Evolutionary conservation across 2,888 invertebrate genomes (phyloP).

Genomic region (Drosophila anceps): DNA sequence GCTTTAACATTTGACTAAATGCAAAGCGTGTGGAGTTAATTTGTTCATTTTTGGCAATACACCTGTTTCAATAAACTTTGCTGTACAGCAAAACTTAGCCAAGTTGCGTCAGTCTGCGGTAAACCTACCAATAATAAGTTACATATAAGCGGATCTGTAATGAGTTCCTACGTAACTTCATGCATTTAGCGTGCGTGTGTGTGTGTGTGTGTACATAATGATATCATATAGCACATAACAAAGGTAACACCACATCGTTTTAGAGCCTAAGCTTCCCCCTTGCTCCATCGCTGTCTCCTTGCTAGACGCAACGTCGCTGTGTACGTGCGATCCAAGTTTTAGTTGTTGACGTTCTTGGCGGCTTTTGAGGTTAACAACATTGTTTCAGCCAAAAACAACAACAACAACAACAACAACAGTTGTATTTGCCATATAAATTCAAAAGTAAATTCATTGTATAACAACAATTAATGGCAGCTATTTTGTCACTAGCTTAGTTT

Average conservation of each 20-base stretch:
- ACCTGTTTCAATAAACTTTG: conserved; percentile 41
- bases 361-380: conserved; percentile 83
- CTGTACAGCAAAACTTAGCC: background rate
- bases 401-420: conserved; percentile 49
- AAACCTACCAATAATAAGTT: conserved; percentile 12
- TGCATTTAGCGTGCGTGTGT: conserved; percentile 12
- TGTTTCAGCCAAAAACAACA: conserved; percentile 50
- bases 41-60: conserved; percentile 28
- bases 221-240: conserved; percentile 45
- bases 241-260: conserved; percentile 50
- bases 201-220: conserved; percentile 25
- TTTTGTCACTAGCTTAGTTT: conserved; percentile 67
- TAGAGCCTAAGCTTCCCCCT: conserved; percentile 15
- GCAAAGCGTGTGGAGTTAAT: conserved; percentile 15
- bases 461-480: conserved; percentile 69
- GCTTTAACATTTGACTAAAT: conserved; percentile 22
- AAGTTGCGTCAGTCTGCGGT: conserved; percentile 25
- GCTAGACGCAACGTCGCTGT: conserved; percentile 22
- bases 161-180: conserved; percentile 11
- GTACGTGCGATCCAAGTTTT: conserved; percentile 59
- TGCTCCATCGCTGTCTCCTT: background rate
- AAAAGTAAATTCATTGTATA: conserved; percentile 46
- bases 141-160: conserved; percentile 27
- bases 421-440: conserved; percentile 68
- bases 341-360: conserved; percentile 77